Base-by-base conservation (phyloP, 1,140 invertebrate species). In the Drosophila cardini region DNA sequence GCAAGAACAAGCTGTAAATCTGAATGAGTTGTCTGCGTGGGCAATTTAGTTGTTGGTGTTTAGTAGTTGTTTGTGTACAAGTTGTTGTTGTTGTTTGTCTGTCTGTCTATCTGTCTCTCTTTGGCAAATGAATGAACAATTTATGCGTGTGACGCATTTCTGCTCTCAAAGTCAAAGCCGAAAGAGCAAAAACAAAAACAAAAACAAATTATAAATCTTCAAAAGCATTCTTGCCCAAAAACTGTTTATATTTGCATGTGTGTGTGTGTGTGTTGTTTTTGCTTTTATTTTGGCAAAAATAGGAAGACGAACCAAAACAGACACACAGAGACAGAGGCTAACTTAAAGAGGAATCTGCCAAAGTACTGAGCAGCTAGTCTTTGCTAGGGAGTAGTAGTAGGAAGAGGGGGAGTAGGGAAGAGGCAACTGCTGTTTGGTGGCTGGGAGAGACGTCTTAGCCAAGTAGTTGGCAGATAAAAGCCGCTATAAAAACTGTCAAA, bases 401-500 rank as follows among this genome's bases (percentile, higher is more conserved):
- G 4, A 13, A 32, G 64, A 3, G 10, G n/a, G n/a, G 7, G 16
- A 15, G 30, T 15, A 2, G 9, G 34, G 16, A 16, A 15, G n/a
- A 10, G 26, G 38, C 5, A 43, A 53, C 9, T 10, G 46, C 15
- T 30, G 40, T 0, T 5, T 13, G n/a, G 38, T 11, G 30, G 16
- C 40, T 43, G 13, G 10, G 32, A 15, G 50, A 30, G 18, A 21
- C 16, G 40, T 70, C 60, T 65, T 75, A 68, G 75, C 71, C 82
- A 87, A 86, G 83, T 86, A 87, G 84, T 89, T 84, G 81, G 82
- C 76, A 90, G 86, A 90, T 90, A 90, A 90, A 90, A 90, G 86
- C 86, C 73, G 79, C 87, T 86, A 90, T 90, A 86, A 90, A 90
- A 90, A 86, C 86, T 90, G 86, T 90, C 86, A 90, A 90, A 90